Base-by-base conservation (phyloP, 2,888 invertebrate genomes). In the Miltochrista miniata region DNA sequence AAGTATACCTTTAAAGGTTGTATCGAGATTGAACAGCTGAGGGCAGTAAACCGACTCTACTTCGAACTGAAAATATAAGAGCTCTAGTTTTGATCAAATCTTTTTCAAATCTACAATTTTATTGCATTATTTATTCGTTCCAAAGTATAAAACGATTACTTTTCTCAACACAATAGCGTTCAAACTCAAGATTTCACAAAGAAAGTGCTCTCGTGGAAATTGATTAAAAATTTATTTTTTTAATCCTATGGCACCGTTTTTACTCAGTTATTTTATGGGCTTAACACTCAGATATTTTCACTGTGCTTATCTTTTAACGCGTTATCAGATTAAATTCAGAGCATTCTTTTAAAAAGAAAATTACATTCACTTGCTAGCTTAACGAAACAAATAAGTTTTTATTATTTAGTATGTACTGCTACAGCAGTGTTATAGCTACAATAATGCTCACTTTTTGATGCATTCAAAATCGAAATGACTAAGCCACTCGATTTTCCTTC, bases 1-100 rank as follows among this genome's bases (percentile, higher is more conserved):
- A 64, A 68, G 61, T 80, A 79, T 75, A 67, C 64, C 69, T 75
- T 65, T 53, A 66, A 58, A 62, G 67, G 69, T 56, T 70, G 71
- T 75, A 69, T n/a, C n/a, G n/a, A n/a, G n/a, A n/a, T n/a, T n/a
- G n/a, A n/a, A n/a, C n/a, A n/a, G n/a, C n/a, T n/a, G n/a, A n/a
- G n/a, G n/a, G n/a, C n/a, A n/a, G n/a, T 77, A 76, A 81, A 82
- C 48, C 29, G 51, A 54, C 36, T 65, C 51, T 63, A 48, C 51
- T 15, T 12, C 56, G 52, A 51, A 65, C 51, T 64, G 60, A 61
- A 60, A 71, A 68, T 64, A 64, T 53, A 53, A 54, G 47, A 55
- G 38, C 48, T 34, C n/a, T n/a, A n/a, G n/a, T n/a, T 58, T 66
- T 59, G 52, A 64, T 64, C 61, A 64, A 68, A 70, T 72, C 66